Evolutionary conservation across 2,888 invertebrate genomes (phyloP), one percentile per base, ranked within the genome.

Genomic region (Hemistola chrysoprasaria): DNA sequence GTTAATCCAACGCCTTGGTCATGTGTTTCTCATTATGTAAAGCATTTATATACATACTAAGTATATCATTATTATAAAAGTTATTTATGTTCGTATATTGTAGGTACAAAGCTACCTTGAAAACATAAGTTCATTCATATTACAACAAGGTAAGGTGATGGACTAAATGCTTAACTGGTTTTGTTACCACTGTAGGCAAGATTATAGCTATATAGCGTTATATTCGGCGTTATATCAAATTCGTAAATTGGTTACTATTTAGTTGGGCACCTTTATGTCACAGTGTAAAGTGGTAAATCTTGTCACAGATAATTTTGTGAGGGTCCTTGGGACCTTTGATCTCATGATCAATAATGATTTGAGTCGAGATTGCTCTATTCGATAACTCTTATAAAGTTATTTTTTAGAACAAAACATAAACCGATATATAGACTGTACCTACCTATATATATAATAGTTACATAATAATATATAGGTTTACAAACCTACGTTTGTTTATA

Each of bases 1-100:
- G n/a, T n/a, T 21, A 37, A 25, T 33, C 21, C 25, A 42, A 33
- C 38, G 37, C 24, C 37, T 32, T 24, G 37, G 37, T 21, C 34
- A 34, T 30, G 32, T 32, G 23, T 11, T 8, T 31, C 26, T 16
- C 22, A 29, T 28, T 29, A 9, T 21, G 27, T n/a, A n/a, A n/a
- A n/a, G 10, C 10, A 37, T 42, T 42, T 33, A 33, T 28, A 33
- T 43, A 43, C 16, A 26, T 34, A 22, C 11, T 29, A 11, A 34
- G 33, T 30, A 16, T 16, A 16, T 16, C 4, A 3, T 16, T 16
- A 2, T 16, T 16, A 4, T 16, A 2, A 16, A 3, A 16, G 2
- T 4, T 16, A 16, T 16, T 3, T 16, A 4, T 16, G 4, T 16
- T 2, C 4, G 16, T 16, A 16, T 16, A 16, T 16, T 16, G n/a